Percentiles rank a stretch among this genome's conserved stretches.
phyloP scores from a whole-genome alignment of 30 jellyfish, hydroid and myxozoan genomes.

The Nemopilema nomurai region DNA sequence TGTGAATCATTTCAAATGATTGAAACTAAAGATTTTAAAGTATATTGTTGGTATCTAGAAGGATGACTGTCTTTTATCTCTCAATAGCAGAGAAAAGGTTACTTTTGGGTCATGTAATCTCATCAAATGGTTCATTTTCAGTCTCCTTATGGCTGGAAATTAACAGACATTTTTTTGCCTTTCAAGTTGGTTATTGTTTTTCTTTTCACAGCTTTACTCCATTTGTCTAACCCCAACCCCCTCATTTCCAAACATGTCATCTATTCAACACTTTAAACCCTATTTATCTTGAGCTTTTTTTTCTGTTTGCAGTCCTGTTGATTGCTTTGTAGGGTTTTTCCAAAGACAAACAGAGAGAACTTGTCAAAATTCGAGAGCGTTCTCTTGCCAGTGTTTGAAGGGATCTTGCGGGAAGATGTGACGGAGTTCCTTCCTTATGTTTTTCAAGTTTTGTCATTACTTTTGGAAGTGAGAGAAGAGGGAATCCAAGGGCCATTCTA shows the following conservation, averaged over 20 bases:
- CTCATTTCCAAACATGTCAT: neutral
- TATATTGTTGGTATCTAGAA: no score
- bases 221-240: no score
- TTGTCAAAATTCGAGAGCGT: conserved; percentile 72
- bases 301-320: neutral
- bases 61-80: no score
- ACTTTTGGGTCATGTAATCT: no score
- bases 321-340: conserved; percentile 71
- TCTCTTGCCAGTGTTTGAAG: conserved; percentile 82
- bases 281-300: neutral
- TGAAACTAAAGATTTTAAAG: no score
- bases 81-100: no score
- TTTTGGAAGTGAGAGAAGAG: conserved; percentile 90
- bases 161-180: no score
- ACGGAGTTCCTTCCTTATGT: conserved; percentile 95
- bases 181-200: no score
- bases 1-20: no score
- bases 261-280: neutral
- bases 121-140: no score
- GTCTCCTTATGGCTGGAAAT: no score
- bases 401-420: conserved; percentile 77
- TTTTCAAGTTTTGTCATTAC: conserved; percentile 91
- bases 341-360: conserved; percentile 57
- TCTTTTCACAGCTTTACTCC: no score
- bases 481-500: conserved; percentile 94